Evolutionary conservation across 1,140 invertebrate genomes (phyloP).

Genomic region (Cherax destructor): DNA sequence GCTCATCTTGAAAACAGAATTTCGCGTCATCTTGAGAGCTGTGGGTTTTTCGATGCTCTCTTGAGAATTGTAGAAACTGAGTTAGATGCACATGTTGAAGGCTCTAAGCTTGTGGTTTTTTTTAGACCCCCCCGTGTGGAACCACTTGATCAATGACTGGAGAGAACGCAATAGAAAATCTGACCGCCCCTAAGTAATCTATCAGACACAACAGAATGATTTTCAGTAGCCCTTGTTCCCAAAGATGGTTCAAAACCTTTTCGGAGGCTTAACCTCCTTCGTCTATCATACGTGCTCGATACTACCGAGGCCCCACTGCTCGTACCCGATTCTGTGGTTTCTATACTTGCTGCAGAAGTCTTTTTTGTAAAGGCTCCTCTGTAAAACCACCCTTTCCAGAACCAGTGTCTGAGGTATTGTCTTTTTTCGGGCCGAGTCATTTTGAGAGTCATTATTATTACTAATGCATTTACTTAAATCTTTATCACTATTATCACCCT

Average conservation of each 20-base stretch:
- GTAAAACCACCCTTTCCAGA: neutral
- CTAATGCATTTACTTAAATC: neutral
- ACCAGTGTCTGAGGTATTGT: neutral
- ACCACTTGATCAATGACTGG: constrained; percentile 1
- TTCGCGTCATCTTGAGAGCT: too few relatives aligned
- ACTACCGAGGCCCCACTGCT: neutral
- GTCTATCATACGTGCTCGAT: neutral
- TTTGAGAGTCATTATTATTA: neutral
- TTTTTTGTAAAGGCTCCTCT: too few relatives aligned
- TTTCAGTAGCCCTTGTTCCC: neutral
- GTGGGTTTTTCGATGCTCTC: too few relatives aligned
- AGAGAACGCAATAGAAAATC: constrained; percentile 22
- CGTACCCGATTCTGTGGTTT: neutral
- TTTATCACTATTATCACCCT: neutral
- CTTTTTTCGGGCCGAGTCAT: neutral
- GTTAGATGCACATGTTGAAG: neutral
- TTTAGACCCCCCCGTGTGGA: neutral
- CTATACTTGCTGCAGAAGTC: neutral
- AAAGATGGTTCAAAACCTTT: neutral
- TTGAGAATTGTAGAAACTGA: constrained; percentile 1
- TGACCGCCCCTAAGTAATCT: constrained; percentile 20
- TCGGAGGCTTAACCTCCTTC: constrained; percentile 1
- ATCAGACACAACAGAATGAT: neutral
- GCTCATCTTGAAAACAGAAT: too few relatives aligned
- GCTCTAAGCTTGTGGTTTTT: neutral